Percentiles rank a stretch among this genome's conserved stretches.
Evolutionary conservation across 2,888 invertebrate species (phyloP).

Genomic region (Drosophila tanythrix): DNA sequence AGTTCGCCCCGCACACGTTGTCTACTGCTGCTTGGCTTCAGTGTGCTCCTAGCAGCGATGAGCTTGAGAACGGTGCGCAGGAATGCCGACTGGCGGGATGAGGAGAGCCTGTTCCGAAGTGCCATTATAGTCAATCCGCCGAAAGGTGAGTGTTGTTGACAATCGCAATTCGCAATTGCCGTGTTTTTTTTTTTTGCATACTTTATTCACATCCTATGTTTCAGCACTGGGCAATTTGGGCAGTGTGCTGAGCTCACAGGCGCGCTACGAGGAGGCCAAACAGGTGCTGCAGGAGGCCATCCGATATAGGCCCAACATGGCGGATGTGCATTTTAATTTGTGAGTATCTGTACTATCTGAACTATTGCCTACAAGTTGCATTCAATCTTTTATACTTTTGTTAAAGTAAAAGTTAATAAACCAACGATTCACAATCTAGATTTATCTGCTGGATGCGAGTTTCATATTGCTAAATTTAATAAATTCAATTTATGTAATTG

Average conservation of each 20-base stretch:
- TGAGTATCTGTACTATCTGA: slow-evolving; percentile 89
- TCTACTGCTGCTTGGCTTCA: slow-evolving; percentile 82
- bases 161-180: neutral
- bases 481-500: neutral
- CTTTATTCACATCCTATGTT: neutral
- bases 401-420: neutral
- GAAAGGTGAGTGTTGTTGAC: slow-evolving; percentile 90
- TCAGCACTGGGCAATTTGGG: slow-evolving; percentile 98
- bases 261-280: slow-evolving; percentile 94
- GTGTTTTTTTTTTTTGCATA: neutral
- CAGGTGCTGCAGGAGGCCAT: slow-evolving; percentile 96
- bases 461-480: neutral
- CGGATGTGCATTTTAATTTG: slow-evolving; percentile 99
- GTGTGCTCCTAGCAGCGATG: slow-evolving; percentile 88
- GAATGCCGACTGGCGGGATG: slow-evolving; percentile 96
- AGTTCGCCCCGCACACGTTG: slow-evolving; percentile 78
- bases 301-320: slow-evolving; percentile 97
- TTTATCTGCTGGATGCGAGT: neutral
- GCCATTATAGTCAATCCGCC: slow-evolving; percentile 97
- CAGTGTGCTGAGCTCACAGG: slow-evolving; percentile 96
- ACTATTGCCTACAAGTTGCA: neutral
- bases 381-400: neutral
- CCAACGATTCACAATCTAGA: neutral
- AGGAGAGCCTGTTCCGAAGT: slow-evolving; percentile 96
- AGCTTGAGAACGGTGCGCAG: slow-evolving; percentile 92